These are phyloP conservation scores for Pseudomyrmex pallidus DNA, from an alignment of 1,140 invertebrate genomes.

Conservation along the genomic window DNA sequence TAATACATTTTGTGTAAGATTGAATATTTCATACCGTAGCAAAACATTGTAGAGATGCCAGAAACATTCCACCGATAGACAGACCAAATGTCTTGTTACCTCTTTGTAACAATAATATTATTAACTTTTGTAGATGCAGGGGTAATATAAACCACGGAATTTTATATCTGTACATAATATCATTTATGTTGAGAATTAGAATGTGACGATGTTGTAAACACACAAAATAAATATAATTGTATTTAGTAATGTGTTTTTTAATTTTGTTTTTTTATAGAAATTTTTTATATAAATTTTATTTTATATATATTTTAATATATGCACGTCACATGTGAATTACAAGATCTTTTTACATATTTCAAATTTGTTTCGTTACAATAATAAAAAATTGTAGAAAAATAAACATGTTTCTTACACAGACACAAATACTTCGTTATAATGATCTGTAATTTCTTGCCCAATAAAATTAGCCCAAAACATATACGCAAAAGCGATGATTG, in stretches of 20 bases:
- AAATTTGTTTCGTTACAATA: background rate
- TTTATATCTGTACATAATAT: background rate
- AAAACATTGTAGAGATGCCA: background rate
- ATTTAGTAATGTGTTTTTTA: too few relatives aligned
- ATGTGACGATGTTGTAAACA: too few relatives aligned
- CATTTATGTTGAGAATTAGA: too few relatives aligned
- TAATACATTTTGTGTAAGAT: background rate
- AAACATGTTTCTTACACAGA: slow-evolving; percentile 1
- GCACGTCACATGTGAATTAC: background rate
- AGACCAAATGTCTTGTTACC: background rate
- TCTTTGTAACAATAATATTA: background rate
- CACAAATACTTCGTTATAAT: background rate
- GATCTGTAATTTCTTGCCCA: slow-evolving; percentile 6
- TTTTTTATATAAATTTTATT: too few relatives aligned
- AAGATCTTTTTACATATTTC: background rate
- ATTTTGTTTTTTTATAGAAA: too few relatives aligned
- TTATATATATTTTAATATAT: too few relatives aligned
- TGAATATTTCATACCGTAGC: background rate
- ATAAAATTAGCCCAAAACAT: background rate
- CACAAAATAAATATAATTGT: too few relatives aligned
- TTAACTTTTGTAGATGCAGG: background rate
- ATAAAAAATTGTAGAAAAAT: background rate
- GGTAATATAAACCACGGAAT: background rate
- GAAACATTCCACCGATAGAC: background rate
- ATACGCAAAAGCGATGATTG: background rate